phyloP scores from a whole-genome alignment of 2,797 vertebrate species.

The Chiroxiphia lanceolata region DNA sequence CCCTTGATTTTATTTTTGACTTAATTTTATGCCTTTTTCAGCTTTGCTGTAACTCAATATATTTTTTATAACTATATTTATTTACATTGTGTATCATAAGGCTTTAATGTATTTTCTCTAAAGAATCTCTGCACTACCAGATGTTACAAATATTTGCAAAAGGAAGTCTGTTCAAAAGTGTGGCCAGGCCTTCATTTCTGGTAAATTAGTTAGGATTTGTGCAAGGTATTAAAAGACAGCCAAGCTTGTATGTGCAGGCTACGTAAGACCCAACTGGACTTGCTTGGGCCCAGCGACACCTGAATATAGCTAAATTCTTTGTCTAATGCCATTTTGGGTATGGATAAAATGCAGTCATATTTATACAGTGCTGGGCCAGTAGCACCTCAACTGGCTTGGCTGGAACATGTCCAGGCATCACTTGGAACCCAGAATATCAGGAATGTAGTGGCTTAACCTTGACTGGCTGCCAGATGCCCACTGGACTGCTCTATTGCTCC shows the following conservation, averaged over 20 bases:
- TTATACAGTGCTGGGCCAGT: neutral
- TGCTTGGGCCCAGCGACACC: neutral
- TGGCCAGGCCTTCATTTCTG: neutral
- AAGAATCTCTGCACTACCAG: neutral
- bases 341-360: neutral
- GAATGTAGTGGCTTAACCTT: neutral
- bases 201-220: neutral
- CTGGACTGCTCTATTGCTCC: neutral
- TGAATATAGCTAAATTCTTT: neutral
- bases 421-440: neutral
- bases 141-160: neutral
- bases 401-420: neutral
- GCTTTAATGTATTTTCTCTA: neutral
- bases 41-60: neutral
- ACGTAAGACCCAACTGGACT: neutral
- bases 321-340: neutral
- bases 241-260: neutral
- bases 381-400: neutral
- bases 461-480: neutral
- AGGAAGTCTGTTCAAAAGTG: neutral
- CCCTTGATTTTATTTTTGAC: constrained; percentile 55
- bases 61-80: neutral
- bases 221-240: neutral
- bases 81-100: neutral
- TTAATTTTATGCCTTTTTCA: constrained; percentile 36